phyloP scores from a whole-genome alignment of 2,113 vertebrate genomes.

The Hippocampus barbouri region DNA sequence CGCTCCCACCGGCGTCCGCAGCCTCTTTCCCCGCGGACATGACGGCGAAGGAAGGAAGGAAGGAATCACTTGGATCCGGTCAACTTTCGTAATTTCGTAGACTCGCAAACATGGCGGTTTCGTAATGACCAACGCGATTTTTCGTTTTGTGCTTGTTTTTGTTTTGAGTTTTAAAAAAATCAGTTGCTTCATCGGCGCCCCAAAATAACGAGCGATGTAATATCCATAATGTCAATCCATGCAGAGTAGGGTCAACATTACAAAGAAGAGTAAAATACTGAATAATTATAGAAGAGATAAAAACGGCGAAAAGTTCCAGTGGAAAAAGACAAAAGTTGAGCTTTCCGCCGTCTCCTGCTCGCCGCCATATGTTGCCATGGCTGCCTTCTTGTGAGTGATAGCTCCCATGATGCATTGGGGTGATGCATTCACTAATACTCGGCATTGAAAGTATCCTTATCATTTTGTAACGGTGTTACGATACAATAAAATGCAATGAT shows the following conservation, averaged over 20 bases:
- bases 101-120: neutral
- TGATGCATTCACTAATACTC: neutral
- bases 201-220: neutral
- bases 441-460: neutral
- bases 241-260: neutral
- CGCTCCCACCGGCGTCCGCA: conserved; percentile 16
- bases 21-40: conserved; percentile 55
- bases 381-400: neutral
- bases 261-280: neutral
- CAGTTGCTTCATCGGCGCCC: neutral
- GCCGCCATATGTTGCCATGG: neutral
- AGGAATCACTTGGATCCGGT: neutral
- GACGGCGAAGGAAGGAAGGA: neutral
- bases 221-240: neutral
- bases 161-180: neutral
- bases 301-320: neutral
- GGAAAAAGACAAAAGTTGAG: neutral
- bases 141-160: neutral
- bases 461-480: neutral
- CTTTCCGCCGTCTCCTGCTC: neutral
- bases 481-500: neutral
- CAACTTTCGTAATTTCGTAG: neutral
- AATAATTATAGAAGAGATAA: neutral
- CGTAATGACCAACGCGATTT: neutral
- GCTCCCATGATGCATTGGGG: neutral